These are phyloP conservation scores for Arctocebus calabarensis DNA, from an alignment of 2,797 vertebrate genomes.

Conservation along the genomic window DNA sequence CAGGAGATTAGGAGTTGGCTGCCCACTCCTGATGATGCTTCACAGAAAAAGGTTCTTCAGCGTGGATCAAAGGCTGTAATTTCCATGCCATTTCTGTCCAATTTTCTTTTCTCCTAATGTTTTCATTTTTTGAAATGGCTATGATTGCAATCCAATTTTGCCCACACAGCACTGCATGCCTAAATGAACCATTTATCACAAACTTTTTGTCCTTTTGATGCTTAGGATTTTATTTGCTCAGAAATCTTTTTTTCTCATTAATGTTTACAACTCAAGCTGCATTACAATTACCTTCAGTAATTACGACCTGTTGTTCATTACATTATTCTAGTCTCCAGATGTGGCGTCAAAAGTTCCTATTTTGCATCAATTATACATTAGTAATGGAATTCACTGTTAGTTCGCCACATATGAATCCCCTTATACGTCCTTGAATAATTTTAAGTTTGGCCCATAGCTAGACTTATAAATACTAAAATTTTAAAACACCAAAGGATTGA, in stretches of 20 bases:
- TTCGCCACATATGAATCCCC: conserved; percentile 74
- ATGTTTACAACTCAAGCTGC: conserved; percentile 84
- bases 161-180: conserved; percentile 87
- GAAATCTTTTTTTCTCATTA: conserved; percentile 83
- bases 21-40: conserved; percentile 87
- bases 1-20: conserved; percentile 86
- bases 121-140: conserved; percentile 88
- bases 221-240: conserved; percentile 87
- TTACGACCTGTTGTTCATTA: conserved; percentile 88
- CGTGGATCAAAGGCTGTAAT: conserved; percentile 89
- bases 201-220: conserved; percentile 88
- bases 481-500: conserved; percentile 17
- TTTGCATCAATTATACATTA: conserved; percentile 82
- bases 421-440: conserved; percentile 41
- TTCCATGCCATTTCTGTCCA: conserved; percentile 89
- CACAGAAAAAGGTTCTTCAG: conserved; percentile 87
- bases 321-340: conserved; percentile 85
- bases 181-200: conserved; percentile 89
- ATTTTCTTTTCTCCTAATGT: conserved; percentile 89
- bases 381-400: conserved; percentile 75
- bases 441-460: conserved; percentile 45
- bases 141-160: conserved; percentile 90
- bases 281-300: conserved; percentile 88
- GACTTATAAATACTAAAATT: conserved; percentile 54
- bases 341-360: conserved; percentile 82